Base-by-base conservation (phyloP, 2,888 invertebrate species). In the Ophion obscuratus region DNA sequence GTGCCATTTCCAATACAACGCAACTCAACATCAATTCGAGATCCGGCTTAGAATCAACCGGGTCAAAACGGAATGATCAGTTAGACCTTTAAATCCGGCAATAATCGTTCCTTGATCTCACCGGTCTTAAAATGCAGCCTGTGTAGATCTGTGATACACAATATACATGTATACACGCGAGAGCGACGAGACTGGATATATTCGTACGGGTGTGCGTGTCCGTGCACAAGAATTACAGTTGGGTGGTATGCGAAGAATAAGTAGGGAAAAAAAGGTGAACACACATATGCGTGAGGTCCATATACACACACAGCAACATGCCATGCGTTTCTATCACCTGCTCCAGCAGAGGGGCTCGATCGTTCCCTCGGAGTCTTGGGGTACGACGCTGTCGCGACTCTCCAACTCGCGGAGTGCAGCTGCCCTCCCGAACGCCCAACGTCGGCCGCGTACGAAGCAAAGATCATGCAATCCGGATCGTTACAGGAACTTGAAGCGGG, bases 251-350 rank as follows among this genome's bases (percentile, higher is more conserved):
- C 47, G 17, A 73, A 62, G 67, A 40, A n/a, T 14, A 20, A 40
- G 20, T 40, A 64, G 57, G 20, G 24, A 81, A 73, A 81, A 73
- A 59, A 68, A 85, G 74, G 78, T 74, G 75, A 40, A 62, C 62
- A 53, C 14, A 31, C 24, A 74, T 62, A 78, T 71, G 84, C 76
- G 80, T 81, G 84, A 79, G 88, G 88, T 83, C 87, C 87, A 85
- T 76, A 61, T 76, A 61, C 61, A 47, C n/a, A 27, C 36, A 74
- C 67, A 77, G 87, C 83, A 78, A 85, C 44, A 64, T 74, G 86
- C 87, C 90, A 90, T 89, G 89, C 89, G 90, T 89, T 90, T 82
- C 88, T 87, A 89, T 90, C 90, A 90, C 90, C 90, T 90, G 90
- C 88, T 71, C 31, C 81, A n/a, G 7, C 31, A 24, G 57, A 27